Evolutionary conservation across 2,888 invertebrate genomes (phyloP).

Genomic region (Diarsia mendica): DNA sequence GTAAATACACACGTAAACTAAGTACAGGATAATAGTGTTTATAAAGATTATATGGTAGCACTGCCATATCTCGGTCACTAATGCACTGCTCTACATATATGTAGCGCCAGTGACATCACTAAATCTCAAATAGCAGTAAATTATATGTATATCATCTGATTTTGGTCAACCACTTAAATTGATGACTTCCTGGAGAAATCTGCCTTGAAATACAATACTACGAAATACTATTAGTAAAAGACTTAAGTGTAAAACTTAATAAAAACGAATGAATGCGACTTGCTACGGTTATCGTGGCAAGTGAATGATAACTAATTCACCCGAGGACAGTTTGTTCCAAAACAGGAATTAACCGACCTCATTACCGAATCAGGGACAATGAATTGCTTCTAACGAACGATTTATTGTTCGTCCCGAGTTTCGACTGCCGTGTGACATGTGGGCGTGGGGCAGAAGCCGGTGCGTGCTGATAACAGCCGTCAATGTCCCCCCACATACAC

Average conservation of each 20-base stretch:
- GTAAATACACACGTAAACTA: neutral
- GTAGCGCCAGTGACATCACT: constrained; percentile 5
- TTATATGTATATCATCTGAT: neutral
- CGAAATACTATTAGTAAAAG: neutral
- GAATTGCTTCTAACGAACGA: constrained; percentile 49
- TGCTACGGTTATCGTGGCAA: too few species aligned
- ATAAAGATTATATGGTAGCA: neutral
- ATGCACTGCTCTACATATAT: neutral
- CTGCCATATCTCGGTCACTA: neutral
- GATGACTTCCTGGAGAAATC: constrained; percentile 12
- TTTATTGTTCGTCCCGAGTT: constrained; percentile 33
- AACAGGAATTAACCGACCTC: constrained; percentile 53
- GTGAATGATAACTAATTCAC: constrained; percentile 14
- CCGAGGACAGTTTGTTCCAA: constrained; percentile 32
- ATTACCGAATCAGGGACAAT: constrained; percentile 49
- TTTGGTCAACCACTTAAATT: constrained; percentile 1
- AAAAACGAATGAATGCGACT: constrained; percentile 9
- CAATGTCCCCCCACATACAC: constrained; percentile 4
- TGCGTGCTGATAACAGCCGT: constrained; percentile 2
- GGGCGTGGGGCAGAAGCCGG: neutral
- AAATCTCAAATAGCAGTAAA: constrained; percentile 11
- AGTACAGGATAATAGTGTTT: neutral
- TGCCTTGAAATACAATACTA: neutral
- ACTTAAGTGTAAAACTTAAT: constrained; percentile 3
- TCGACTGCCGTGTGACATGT: neutral